phyloP scores from a whole-genome alignment of 2,797 vertebrate species.

The Gallinago nigripennis region DNA sequence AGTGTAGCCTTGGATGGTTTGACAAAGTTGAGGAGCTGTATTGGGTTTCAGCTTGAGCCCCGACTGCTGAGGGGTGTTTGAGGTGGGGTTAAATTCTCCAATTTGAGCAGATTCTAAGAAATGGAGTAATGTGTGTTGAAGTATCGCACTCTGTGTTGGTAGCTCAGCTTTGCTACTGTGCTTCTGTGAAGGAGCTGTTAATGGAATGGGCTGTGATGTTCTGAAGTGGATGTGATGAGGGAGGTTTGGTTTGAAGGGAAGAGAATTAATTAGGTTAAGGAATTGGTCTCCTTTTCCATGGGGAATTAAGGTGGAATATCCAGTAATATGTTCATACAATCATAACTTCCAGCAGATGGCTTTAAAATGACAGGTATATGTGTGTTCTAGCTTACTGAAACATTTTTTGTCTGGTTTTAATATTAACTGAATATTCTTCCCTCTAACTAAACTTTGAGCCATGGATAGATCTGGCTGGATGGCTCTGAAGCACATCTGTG shows the following conservation, averaged over 20 bases:
- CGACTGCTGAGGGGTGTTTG: neutral
- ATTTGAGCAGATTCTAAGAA: neutral
- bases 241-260: neutral
- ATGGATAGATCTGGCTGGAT: neutral
- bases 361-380: neutral
- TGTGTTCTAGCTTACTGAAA: neutral
- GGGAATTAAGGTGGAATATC: neutral
- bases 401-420: neutral
- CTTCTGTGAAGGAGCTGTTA: neutral
- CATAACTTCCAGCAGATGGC: neutral
- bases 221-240: neutral
- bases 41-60: neutral
- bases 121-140: neutral
- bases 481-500: neutral
- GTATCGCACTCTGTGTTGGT: accelerated
- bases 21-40: neutral
- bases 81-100: neutral
- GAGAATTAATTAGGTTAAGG: neutral
- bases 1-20: neutral
- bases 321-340: neutral
- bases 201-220: neutral
- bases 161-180: neutral
- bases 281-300: neutral
- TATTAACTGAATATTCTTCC: neutral
- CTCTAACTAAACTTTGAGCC: neutral